Conservation (phyloP, 2,113 vertebrate genomes). For the Periophthalmodon schlosseri region DNA sequence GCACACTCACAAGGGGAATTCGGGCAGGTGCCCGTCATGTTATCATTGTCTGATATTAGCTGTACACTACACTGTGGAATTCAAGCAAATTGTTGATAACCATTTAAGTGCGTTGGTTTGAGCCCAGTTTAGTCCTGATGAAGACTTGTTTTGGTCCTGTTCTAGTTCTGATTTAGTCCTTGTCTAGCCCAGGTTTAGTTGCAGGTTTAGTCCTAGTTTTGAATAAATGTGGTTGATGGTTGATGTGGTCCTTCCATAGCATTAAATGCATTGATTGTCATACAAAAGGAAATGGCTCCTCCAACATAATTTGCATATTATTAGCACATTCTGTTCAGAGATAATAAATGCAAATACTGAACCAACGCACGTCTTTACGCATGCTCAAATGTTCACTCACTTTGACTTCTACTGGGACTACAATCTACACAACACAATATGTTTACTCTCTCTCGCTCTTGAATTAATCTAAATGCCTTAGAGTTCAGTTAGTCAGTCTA, state of each 20-base stretch:
- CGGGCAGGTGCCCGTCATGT: background rate
- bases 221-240: background rate
- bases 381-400: background rate
- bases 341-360: too few species aligned
- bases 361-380: too few species aligned
- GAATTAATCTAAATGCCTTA: background rate
- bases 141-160: too few species aligned
- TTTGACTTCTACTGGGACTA: background rate
- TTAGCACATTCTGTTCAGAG: too few species aligned
- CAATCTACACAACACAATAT: background rate
- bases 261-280: background rate
- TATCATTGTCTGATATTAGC: background rate
- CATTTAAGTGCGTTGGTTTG: background rate
- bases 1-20: background rate
- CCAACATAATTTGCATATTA: too few species aligned
- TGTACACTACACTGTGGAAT: background rate
- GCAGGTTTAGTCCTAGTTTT: too few species aligned
- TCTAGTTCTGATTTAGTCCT: too few species aligned
- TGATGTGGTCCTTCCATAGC: background rate
- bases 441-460: background rate
- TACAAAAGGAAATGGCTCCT: too few species aligned
- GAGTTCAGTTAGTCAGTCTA: slow-evolving; percentile 36
- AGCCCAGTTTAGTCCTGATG: background rate
- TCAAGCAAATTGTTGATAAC: background rate
- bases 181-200: too few species aligned